phyloP scores from a whole-genome alignment of 2,888 invertebrate genomes.

The Nymphalis c-album region DNA sequence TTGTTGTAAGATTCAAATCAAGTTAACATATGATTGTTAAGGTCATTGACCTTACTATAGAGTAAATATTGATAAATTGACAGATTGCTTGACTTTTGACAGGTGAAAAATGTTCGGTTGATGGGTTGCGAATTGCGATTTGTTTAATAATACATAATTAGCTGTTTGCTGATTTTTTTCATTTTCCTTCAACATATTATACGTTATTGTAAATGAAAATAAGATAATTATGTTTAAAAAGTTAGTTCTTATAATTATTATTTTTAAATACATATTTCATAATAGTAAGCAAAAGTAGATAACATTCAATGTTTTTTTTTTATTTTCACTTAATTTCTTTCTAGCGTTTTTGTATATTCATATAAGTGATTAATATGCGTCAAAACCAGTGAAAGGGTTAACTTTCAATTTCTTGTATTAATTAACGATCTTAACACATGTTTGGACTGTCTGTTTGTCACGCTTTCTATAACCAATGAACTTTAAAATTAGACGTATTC shows the following conservation, averaged over 20 bases:
- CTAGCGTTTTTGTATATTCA: neutral
- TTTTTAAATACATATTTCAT: too few species aligned
- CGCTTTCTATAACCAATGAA: slow-evolving; percentile 71
- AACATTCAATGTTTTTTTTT: too few species aligned
- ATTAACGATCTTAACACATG: slow-evolving; percentile 77
- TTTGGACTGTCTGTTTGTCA: slow-evolving; percentile 72
- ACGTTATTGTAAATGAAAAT: too few species aligned
- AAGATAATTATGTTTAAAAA: too few species aligned
- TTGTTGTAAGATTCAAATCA: slow-evolving; percentile 33
- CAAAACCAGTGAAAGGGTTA: slow-evolving; percentile 44
- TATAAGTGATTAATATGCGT: slow-evolving; percentile 20
- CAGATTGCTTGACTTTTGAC: slow-evolving; percentile 46
- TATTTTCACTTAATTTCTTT: neutral
- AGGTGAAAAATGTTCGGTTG: slow-evolving; percentile 46
- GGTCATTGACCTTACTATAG: slow-evolving; percentile 44
- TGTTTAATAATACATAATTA: neutral
- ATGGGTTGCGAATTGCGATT: slow-evolving; percentile 7
- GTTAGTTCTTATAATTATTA: too few species aligned
- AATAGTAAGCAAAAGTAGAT: too few species aligned
- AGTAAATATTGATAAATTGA: slow-evolving; percentile 39
- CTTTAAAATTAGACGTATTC: slow-evolving; percentile 58
- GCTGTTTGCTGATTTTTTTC: neutral
- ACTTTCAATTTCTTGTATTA: slow-evolving; percentile 79
- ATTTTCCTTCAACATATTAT: neutral
- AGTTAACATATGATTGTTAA: slow-evolving; percentile 25